Conservation (phyloP, 1,140 invertebrate species). For the Antheraea mylitta region DNA sequence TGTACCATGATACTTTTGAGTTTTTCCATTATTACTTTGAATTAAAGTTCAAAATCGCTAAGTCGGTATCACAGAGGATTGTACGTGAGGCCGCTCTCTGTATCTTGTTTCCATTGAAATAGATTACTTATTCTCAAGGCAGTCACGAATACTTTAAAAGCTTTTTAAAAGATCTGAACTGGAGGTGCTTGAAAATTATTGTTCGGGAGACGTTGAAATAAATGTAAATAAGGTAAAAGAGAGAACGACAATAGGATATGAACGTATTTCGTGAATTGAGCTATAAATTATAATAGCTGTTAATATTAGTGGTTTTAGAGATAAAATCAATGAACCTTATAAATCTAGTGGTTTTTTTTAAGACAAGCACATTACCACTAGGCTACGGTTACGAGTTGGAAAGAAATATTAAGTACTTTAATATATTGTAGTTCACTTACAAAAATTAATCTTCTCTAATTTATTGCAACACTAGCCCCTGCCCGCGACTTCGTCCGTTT, state of each 20-base stretch:
- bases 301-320: neutral
- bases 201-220: neutral
- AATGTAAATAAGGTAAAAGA: neutral
- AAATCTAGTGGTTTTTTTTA: no score
- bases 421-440: no score
- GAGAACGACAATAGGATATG: neutral
- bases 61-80: neutral
- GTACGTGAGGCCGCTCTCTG: neutral
- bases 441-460: no score
- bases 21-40: neutral
- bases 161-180: constrained; percentile 9
- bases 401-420: no score
- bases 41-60: neutral
- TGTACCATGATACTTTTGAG: neutral
- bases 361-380: no score
- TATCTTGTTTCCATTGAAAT: constrained; percentile 9
- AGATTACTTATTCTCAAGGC: constrained; percentile 13
- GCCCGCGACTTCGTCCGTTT: no score
- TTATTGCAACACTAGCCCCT: no score
- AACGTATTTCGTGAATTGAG: neutral
- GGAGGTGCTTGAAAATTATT: constrained; percentile 4
- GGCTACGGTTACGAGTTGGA: no score
- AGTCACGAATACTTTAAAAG: constrained; percentile 9
- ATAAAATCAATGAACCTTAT: no score
- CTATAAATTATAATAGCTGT: neutral